phyloP scores from a whole-genome alignment of 37 sponge, comb jelly and placozoan genomes.

The Hexactinellida sp. region DNA sequence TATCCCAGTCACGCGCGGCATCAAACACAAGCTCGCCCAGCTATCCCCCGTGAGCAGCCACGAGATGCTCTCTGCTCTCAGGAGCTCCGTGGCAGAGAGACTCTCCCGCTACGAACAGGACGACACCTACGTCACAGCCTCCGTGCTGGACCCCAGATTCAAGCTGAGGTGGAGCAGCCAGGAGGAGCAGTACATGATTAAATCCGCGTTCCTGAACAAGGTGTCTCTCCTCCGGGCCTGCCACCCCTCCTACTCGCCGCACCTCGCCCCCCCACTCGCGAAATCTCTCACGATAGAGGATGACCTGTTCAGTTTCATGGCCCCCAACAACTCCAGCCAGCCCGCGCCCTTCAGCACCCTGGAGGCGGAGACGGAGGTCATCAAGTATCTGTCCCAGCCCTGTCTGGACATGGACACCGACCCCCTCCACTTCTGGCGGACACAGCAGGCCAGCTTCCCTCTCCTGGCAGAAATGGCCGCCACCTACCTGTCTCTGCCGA shows the following conservation, averaged over 20 bases:
- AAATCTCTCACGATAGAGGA: not conserved
- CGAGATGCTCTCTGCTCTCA: not conserved
- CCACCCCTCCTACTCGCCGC: not conserved
- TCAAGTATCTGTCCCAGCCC: not conserved
- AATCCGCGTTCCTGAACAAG: not conserved
- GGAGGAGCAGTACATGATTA: not conserved
- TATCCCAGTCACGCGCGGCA: not conserved
- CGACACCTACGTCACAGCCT: not conserved
- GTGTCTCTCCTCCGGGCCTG: not conserved
- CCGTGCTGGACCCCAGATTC: not conserved
- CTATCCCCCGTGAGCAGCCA: not conserved
- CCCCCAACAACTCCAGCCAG: not conserved
- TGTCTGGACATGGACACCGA: not conserved
- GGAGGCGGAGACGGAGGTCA: not conserved
- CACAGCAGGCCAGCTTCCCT: not conserved
- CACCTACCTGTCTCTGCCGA: not conserved
- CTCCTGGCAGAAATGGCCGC: not conserved
- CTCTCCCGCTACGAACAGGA: not conserved
- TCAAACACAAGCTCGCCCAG: not conserved
- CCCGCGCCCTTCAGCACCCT: not conserved
- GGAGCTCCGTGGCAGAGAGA: not conserved
- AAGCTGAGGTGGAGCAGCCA: not conserved
- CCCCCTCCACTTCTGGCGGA: not conserved
- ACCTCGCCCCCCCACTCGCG: not conserved
- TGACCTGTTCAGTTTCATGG: slow-evolving; percentile 10